These are phyloP conservation scores for Megaceryle maxima DNA, from an alignment of 2,113 vertebrate species.

Conservation along the genomic window DNA sequence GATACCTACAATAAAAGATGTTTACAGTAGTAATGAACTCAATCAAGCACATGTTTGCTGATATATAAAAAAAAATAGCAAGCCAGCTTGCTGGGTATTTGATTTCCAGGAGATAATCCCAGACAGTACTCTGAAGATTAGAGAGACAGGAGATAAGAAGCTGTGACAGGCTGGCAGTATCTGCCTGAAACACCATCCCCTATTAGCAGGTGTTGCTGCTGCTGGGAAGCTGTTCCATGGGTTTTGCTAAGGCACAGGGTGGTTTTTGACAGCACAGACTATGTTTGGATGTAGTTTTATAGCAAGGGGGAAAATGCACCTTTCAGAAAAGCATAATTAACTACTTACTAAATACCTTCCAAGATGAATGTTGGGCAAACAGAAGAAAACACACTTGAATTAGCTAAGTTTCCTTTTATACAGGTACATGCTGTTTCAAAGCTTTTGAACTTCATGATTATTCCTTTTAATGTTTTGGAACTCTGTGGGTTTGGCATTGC, in stretches of 20 bases:
- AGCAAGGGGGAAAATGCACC: neutral
- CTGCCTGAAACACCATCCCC: constrained; percentile 11
- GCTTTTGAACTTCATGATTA: neutral
- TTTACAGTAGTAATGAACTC: constrained; percentile 19
- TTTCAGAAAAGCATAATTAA: constrained; percentile 1
- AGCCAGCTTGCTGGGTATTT: constrained; percentile 29
- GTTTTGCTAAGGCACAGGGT: neutral
- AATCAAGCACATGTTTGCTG: neutral
- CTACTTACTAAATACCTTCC: neutral
- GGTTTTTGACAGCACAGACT: neutral
- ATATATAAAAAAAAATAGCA: neutral
- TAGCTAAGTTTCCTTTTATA: neutral
- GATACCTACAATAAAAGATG: constrained; percentile 4
- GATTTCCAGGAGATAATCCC: constrained; percentile 53
- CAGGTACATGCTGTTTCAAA: neutral
- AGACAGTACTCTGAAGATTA: constrained; percentile 36
- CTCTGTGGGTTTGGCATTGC: neutral
- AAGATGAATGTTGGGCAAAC: neutral
- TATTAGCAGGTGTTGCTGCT: constrained; percentile 36
- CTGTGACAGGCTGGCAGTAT: constrained; percentile 19
- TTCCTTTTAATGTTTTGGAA: neutral
- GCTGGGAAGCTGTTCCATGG: neutral
- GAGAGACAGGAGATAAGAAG: constrained; percentile 21
- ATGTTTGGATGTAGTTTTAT: neutral
- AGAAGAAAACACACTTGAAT: neutral